Percentiles rank a stretch among this genome's conserved stretches.
These are phyloP conservation scores for Harpegnathos saltator DNA, from an alignment of 1,140 invertebrate genomes.

Conservation along the genomic window DNA sequence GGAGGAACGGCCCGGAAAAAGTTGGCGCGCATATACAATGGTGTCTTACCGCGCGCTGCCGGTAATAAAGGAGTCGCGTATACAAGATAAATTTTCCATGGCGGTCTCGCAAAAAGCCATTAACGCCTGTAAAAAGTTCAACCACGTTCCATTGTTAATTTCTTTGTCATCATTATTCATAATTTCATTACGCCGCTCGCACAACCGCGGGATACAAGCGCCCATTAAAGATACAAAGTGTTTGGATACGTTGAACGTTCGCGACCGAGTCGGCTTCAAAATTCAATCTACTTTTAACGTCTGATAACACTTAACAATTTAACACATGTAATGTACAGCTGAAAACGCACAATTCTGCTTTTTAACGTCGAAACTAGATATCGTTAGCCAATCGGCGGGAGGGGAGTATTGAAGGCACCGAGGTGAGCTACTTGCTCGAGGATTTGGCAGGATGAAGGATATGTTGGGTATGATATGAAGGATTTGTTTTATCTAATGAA, in stretches of 20 bases:
- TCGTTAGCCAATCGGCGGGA: no score
- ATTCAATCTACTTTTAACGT: not conserved
- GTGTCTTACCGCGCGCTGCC: conserved; percentile 28
- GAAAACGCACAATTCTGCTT: no score
- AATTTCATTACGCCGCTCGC: conserved; percentile 29
- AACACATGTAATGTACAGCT: no score
- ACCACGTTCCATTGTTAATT: conserved; percentile 55
- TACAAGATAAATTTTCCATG: conserved; percentile 51
- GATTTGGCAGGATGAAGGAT: no score
- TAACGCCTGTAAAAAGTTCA: conserved; percentile 51
- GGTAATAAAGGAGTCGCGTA: conserved; percentile 49
- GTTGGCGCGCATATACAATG: conserved; percentile 43
- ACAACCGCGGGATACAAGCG: not conserved
- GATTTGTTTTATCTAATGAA: conserved; percentile 5
- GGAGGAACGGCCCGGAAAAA: conserved; percentile 43
- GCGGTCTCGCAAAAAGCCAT: conserved; percentile 40
- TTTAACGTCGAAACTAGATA: no score
- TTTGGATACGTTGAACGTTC: not conserved
- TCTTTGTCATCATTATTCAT: conserved; percentile 16
- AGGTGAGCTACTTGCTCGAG: not conserved
- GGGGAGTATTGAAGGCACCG: not conserved
- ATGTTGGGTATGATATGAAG: no score
- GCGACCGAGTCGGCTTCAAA: not conserved
- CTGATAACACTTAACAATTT: not conserved
- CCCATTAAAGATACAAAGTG: not conserved